Base-by-base conservation (phyloP, 1,140 invertebrate genomes). In the Adelges cooleyi region DNA sequence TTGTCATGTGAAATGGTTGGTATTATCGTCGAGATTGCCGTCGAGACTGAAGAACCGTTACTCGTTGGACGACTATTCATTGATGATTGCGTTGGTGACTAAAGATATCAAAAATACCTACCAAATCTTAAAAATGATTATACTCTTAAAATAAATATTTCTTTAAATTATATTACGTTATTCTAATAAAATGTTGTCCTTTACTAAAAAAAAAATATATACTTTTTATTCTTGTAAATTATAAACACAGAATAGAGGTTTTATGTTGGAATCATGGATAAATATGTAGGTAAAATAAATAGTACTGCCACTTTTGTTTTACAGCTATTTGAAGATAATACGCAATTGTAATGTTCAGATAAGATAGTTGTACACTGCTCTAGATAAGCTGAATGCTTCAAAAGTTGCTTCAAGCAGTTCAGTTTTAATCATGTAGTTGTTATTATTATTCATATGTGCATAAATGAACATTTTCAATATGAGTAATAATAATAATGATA, bases 1-100 rank as follows among this genome's bases (percentile, higher is more conserved):
- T 48, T 62, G 10, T 18, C 42, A 20, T 62, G 27, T 48, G 40
- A 62, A 62, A 48, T 62, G 56, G 25, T 46, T 46, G 56, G 56
- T 0, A 62, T 22, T 46, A 62, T 62, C 17, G 42, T 62, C 9
- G 56, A 62, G 29, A 17, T 62, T 48, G 42, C 56, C 22, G 33
- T 62, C 46, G 56, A 62, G 46, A 62, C 56, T 62, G 56, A 62
- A 62, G 56, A 62, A 62, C 56, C 56, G 13, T 48, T 62, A 62
- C 56, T 62, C 20, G 44, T 62, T 33, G 56, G 56, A 4, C 22
- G 33, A 40, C n/a, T 62, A 4, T 62, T 48, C 46, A 44, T 62
- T 15, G 20, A 62, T 33, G 56, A 62, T 22, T 10, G 11, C n/a
- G 20, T 2, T 48, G 22, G 17, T 33, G 29, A 33, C 11, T 33